These are phyloP conservation scores for Ascidia mentula DNA, from an alignment of 23 tunicate genomes.

Conservation along the genomic window DNA sequence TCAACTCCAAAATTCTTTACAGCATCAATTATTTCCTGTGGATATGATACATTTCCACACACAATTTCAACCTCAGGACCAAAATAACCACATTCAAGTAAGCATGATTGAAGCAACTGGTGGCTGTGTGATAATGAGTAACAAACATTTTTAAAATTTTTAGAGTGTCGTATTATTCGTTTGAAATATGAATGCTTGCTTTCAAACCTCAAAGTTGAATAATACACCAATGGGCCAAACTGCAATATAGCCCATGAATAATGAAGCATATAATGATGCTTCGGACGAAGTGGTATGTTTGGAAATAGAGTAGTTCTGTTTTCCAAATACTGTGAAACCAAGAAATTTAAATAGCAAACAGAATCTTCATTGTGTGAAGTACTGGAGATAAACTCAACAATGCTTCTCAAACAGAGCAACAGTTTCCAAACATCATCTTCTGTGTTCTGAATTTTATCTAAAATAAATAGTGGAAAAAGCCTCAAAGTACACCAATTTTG, in stretches of 20 bases:
- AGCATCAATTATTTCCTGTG: too few relatives aligned
- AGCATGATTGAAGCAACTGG: constrained; percentile 29
- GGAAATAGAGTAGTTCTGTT: background rate
- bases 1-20: too few relatives aligned
- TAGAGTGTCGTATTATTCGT: constrained; percentile 13
- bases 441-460: constrained; percentile 8
- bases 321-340: background rate
- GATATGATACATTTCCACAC: too few relatives aligned
- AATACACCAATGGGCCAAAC: constrained; percentile 17
- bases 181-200: constrained; percentile 34
- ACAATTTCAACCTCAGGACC: too few relatives aligned
- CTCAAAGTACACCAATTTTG: constrained; percentile 36
- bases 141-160: constrained; percentile 14
- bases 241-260: constrained; percentile 19
- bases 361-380: background rate
- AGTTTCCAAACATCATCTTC: constrained; percentile 37
- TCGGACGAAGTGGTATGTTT: constrained; percentile 14
- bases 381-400: constrained; percentile 1
- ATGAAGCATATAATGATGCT: constrained; percentile 28
- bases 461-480: constrained; percentile 40
- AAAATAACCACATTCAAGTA: constrained; percentile 18
- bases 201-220: constrained; percentile 35
- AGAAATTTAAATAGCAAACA: background rate
- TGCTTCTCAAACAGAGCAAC: background rate
- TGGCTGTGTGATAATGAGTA: constrained; percentile 25